phyloP scores from a whole-genome alignment of 35 echinoderm and acorn worm species.

The Heliocidaris erythrogramma region DNA sequence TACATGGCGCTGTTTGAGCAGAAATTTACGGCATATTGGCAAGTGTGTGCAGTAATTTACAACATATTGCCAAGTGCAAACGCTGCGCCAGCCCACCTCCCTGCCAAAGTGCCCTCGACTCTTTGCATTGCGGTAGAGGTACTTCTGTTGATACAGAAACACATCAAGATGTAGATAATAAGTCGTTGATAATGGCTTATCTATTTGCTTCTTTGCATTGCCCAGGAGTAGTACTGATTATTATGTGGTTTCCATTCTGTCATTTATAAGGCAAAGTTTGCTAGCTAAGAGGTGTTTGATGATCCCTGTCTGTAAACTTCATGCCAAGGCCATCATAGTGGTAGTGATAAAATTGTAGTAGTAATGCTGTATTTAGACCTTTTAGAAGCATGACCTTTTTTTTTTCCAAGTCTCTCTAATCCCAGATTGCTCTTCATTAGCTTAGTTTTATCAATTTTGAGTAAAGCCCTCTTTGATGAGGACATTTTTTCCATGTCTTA shows the following conservation, averaged over 20 bases:
- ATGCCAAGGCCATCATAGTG: background rate
- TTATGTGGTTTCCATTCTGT: background rate
- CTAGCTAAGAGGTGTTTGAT: conserved; percentile 2
- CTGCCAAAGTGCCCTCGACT: background rate
- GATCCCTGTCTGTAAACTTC: background rate
- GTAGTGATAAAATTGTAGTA: no score
- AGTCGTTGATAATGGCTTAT: background rate
- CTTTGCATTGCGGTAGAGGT: background rate
- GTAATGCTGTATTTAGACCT: no score
- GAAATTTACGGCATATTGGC: background rate
- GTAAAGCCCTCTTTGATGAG: no score
- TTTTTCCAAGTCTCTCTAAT: no score
- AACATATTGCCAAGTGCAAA: background rate
- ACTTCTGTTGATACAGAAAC: conserved; percentile 2
- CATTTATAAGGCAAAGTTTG: conserved; percentile 2
- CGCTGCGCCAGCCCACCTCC: background rate
- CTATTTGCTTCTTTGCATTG: background rate
- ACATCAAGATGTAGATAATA: conserved; percentile 12
- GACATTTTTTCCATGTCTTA: no score
- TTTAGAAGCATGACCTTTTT: no score
- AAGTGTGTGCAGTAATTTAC: conserved; percentile 2
- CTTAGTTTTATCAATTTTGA: no score
- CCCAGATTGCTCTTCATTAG: no score
- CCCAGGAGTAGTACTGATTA: background rate
- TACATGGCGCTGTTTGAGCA: background rate